These are phyloP conservation scores for Choreutis nemorana DNA, from an alignment of 2,888 invertebrate genomes.

Conservation along the genomic window DNA sequence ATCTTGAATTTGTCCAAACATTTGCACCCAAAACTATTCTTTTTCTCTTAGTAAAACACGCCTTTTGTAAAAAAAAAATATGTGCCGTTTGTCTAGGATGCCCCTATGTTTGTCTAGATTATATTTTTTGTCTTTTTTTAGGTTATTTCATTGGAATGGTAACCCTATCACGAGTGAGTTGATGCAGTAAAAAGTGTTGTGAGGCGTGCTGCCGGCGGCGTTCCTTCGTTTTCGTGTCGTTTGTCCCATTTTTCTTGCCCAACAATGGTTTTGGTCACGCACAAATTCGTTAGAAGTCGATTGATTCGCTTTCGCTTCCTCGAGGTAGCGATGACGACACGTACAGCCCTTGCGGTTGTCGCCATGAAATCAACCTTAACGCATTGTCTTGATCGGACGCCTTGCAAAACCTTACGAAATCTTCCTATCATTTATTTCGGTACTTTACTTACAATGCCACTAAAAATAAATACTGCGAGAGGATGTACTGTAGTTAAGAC, in stretches of 20 bases:
- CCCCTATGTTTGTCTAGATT: no score
- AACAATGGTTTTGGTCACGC: conserved; percentile 62
- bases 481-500: no score
- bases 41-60: no score
- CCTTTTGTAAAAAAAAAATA: conserved; percentile 18
- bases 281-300: conserved; percentile 45
- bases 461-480: no score
- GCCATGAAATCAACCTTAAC: conserved; percentile 30
- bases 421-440: no score
- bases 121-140: no score
- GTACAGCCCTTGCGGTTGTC: conserved; percentile 41
- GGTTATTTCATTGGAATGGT: no score
- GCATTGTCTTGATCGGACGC: conserved; percentile 27
- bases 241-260: conserved; percentile 56
- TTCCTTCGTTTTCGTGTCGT: conserved; percentile 46
- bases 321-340: conserved; percentile 43
- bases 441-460: no score
- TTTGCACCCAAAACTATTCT: no score
- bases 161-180: no score
- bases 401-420: no score
- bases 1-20: no score
- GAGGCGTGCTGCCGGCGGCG: conserved; percentile 38
- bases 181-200: conserved; percentile 18
- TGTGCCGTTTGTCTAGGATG: conserved; percentile 9
- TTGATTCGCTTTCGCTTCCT: conserved; percentile 63